Base-by-base conservation (phyloP, 2,797 vertebrate species). In the Trichosurus vulpecula region DNA sequence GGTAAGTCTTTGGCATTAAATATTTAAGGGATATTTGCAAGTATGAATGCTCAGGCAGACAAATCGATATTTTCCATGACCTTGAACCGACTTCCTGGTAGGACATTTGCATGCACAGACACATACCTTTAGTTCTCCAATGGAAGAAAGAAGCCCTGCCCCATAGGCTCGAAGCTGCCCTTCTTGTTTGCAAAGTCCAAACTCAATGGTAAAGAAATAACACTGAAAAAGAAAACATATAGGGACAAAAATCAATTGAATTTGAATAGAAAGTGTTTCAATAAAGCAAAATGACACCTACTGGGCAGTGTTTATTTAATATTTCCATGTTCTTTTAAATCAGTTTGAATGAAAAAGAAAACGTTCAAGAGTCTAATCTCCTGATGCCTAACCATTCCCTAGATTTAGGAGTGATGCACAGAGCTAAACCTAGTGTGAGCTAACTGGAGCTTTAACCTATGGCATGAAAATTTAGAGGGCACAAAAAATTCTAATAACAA, bases 151-250 rank as follows among this genome's bases (percentile, higher is more conserved):
- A 29, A 99, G 98, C 13, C 99, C 99, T 5, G 99, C 99, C 53
- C 99, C 99, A 0, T 99, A 99, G 14, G 99, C 99, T 97, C 99
- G 99, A 31, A 99, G 98, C 16, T 99, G 99, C 89, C 99, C 99
- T 16, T 99, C 99, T 98, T 99, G 99, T 97, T 99, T 99, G 98
- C 99, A 99, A 95, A 99, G 99, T 91, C 99, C 99, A 97, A 99
- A 99, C 98, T 99, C 99, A 6, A 99, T 99, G 0, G 99, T 99
- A 98, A 99, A 99, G 99, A 99, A 99, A 97, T 99, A 99, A 98
- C 99, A 99, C 99, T 99, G 98, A 27, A 96, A 97, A 89, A 96
- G 97, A 81, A 93, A 90, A 31, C 87, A 35, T 6, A 96, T 0
- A 97, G 1, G 92, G 6, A 94, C 35, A 97, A 11, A 96, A 0